Base-by-base conservation (phyloP, 2,113 vertebrate species). In the Myrmophylax atrothorax region DNA sequence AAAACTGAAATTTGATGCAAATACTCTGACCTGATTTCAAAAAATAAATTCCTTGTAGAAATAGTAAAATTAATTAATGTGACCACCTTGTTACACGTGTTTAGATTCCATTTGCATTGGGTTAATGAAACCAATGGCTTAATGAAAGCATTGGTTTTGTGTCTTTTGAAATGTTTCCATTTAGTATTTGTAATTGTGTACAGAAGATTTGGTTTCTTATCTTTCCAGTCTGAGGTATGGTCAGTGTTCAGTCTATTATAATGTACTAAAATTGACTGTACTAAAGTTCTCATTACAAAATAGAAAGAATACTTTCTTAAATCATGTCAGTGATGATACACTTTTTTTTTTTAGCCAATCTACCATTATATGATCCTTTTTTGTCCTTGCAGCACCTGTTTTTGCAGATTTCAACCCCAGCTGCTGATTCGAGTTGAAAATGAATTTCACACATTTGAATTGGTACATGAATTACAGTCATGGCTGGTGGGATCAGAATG, bases 361-460 rank as follows among this genome's bases (percentile, higher is more conserved):
- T 69, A 72, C 33, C 62, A 10, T 15, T 55, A 91, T 44, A 56
- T 35, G 77, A 58, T 40, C 56, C 33, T 81, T 78, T 87, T 93
- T 63, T 93, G 66, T 19, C 72, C 23, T 86, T 82, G 28, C 47
- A 58, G 33, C 40, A 59, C 69, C 69, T 64, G 42, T 47, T 87
- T 85, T 72, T 63, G 28, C 20, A 19, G 62, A 78, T 55, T 72
- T 91, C 69, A 88, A 89, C 55, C 40, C 38, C 47, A 85, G 73
- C 46, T 96, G 33, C 18, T 9, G 56, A 33, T 67, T 93, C 60
- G 75, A 52, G 79, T 68, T 59, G 77, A 91, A 97, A 96, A 95
- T 84, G 14, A 82, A 95, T 79, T 96, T 95, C 73, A 96, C 49
- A 80, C 81, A 66, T 96, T 68, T 80, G 73, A 94, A 84, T 44